Conservation (phyloP, 2,888 invertebrate species). For the Reticulitermes lucifugus region DNA sequence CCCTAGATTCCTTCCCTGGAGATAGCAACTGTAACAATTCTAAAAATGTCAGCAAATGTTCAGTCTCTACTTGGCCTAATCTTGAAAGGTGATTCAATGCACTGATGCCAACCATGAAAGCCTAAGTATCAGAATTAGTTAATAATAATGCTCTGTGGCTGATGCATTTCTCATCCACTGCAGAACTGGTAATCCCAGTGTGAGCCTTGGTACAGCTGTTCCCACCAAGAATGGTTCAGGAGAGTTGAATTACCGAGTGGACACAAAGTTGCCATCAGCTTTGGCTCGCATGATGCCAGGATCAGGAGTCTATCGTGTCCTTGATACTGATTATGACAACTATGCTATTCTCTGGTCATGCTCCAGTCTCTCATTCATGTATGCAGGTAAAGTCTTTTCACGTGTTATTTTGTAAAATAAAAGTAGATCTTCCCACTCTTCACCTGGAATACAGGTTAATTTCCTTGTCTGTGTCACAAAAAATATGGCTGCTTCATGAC, state of each 20-base stretch:
- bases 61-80: too few relatives aligned
- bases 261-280: conserved; percentile 73
- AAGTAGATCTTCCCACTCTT: too few relatives aligned
- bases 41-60: too few relatives aligned
- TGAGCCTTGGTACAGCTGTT: conserved; percentile 73
- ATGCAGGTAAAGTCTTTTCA: conserved; percentile 67
- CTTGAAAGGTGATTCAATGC: too few relatives aligned
- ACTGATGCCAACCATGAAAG: too few relatives aligned
- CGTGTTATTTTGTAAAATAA: too few relatives aligned
- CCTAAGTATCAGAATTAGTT: too few relatives aligned
- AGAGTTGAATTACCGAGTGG: conserved; percentile 70
- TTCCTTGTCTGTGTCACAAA: too few relatives aligned
- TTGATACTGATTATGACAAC: conserved; percentile 78
- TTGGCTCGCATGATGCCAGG: conserved; percentile 77
- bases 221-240: conserved; percentile 67
- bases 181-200: conserved; percentile 73
- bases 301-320: conserved; percentile 77
- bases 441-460: too few relatives aligned
- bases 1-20: too few relatives aligned
- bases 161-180: conserved; percentile 48
- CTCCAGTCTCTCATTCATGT: conserved; percentile 72
- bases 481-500: too few relatives aligned
- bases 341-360: conserved; percentile 82
- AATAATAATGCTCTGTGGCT: neutral
- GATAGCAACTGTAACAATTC: too few relatives aligned